Evolutionary conservation across 2,888 invertebrate genomes (phyloP).

Genomic region (Anaspis maculata): DNA sequence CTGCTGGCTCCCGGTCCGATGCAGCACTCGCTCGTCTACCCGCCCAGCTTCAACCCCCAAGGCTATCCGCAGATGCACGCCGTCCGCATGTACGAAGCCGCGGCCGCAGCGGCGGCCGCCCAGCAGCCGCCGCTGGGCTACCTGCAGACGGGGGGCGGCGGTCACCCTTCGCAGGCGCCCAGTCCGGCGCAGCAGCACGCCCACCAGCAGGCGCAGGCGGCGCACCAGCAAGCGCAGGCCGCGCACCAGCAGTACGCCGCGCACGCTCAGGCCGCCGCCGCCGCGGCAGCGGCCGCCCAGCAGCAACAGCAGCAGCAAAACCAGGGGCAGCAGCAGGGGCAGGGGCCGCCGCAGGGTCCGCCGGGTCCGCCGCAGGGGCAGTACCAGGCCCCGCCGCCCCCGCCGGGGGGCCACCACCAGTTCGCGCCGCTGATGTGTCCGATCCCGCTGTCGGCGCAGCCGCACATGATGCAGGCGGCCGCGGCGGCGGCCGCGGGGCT

Average conservation of each 20-base stretch:
- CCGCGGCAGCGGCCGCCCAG: conserved; percentile 50
- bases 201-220: conserved; percentile 31
- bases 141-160: conserved; percentile 35
- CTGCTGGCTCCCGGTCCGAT: conserved; percentile 73
- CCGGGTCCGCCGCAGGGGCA: conserved; percentile 35
- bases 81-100: conserved; percentile 61
- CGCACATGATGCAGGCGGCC: conserved; percentile 43
- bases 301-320: conserved; percentile 35
- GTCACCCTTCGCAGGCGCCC: conserved; percentile 47
- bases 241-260: conserved; percentile 46
- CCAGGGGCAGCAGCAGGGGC: conserved; percentile 27
- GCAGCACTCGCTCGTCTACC: conserved; percentile 46
- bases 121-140: conserved; percentile 41
- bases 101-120: conserved; percentile 42
- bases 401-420: conserved; percentile 45
- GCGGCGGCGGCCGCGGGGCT: conserved; percentile 45
- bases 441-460: conserved; percentile 48
- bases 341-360: conserved; percentile 35
- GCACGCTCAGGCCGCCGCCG: conserved; percentile 47
- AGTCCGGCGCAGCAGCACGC: conserved; percentile 35
- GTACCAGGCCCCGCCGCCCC: conserved; percentile 48
- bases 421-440: conserved; percentile 49
- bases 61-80: conserved; percentile 44
- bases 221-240: conserved; percentile 26
- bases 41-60: conserved; percentile 35